These are phyloP conservation scores for Phenganax marumi DNA, from an alignment of 92 coral and sea anemone species.

Conservation along the genomic window DNA sequence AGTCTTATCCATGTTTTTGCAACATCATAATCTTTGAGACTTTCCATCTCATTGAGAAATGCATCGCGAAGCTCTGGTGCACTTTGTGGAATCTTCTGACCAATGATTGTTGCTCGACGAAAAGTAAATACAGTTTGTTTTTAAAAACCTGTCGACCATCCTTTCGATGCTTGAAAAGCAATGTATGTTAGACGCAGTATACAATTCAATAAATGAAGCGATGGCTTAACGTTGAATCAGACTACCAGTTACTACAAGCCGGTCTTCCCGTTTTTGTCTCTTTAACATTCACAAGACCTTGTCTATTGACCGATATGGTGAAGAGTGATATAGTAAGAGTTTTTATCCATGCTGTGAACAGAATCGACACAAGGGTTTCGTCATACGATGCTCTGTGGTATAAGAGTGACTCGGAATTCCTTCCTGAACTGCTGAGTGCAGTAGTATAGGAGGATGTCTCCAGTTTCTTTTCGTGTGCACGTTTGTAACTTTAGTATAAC, in stretches of 20 bases:
- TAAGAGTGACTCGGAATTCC: too few relatives aligned
- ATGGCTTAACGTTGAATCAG: slow-evolving; percentile 42
- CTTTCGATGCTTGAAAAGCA: slow-evolving; percentile 12
- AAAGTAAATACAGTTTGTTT: slow-evolving; percentile 11
- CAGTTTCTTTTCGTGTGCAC: too few relatives aligned
- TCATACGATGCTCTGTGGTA: too few relatives aligned
- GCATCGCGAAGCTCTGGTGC: slow-evolving; percentile 28
- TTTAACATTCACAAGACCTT: slow-evolving; percentile 26
- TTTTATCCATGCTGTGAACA: too few relatives aligned
- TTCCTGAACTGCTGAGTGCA: too few relatives aligned
- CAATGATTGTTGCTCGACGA: slow-evolving; percentile 35
- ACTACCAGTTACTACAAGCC: slow-evolving; percentile 44
- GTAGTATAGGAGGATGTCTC: too few relatives aligned
- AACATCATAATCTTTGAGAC: slow-evolving; percentile 33
- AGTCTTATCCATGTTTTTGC: slow-evolving; percentile 58
- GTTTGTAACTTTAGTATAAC: too few relatives aligned
- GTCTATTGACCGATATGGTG: slow-evolving; percentile 32
- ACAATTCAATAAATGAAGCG: slow-evolving; percentile 46
- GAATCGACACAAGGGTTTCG: too few relatives aligned
- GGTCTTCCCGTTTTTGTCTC: slow-evolving; percentile 46
- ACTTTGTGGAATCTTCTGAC: slow-evolving; percentile 36
- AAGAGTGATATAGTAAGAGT: too few relatives aligned
- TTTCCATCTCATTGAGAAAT: slow-evolving; percentile 25
- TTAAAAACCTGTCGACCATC: slow-evolving; percentile 12
- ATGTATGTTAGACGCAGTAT: slow-evolving; percentile 27